phyloP scores from a whole-genome alignment of 2,888 invertebrate genomes.

The Junonia oenone region DNA sequence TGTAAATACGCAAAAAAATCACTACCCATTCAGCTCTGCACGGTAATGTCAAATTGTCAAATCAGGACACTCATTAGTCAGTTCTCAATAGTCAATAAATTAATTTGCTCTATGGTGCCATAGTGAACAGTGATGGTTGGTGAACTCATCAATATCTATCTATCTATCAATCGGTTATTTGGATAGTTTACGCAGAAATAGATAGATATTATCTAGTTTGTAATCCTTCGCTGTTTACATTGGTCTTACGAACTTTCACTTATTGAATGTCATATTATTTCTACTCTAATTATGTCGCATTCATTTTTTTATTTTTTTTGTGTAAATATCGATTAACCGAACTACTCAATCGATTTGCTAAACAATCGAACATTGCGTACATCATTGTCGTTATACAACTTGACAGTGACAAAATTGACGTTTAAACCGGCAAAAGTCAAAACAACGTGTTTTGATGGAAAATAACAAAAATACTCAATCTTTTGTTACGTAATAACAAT shows the following conservation, averaged over 20 bases:
- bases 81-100: background rate
- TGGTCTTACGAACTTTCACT: no score
- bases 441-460: background rate
- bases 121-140: background rate
- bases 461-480: background rate
- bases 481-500: conserved; percentile 1
- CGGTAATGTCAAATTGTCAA: conserved; percentile 5
- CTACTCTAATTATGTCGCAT: no score
- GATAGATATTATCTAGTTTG: no score
- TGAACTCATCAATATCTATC: background rate
- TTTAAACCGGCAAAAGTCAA: background rate
- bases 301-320: no score
- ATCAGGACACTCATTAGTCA: background rate
- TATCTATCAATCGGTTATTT: no score
- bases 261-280: no score
- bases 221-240: no score
- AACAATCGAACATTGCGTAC: no score
- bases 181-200: no score
- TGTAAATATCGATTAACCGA: no score
- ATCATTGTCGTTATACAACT: no score
- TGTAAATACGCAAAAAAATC: background rate
- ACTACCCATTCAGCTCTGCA: background rate
- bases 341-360: no score
- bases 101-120: background rate
- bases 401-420: background rate